phyloP scores from a whole-genome alignment of 2,888 invertebrate species.

The Sphecodes monilicornis region DNA sequence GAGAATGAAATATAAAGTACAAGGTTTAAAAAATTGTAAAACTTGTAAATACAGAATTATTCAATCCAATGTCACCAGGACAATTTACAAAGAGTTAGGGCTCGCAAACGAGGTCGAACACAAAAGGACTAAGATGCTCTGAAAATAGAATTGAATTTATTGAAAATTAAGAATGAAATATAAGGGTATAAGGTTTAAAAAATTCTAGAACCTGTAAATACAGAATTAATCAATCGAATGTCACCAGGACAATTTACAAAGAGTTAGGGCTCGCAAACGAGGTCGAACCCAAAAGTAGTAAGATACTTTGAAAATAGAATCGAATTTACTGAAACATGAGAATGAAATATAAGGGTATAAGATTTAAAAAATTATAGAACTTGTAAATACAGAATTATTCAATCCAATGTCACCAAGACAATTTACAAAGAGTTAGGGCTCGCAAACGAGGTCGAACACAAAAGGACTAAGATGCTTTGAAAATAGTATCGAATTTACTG shows the following conservation, averaged over 20 bases:
- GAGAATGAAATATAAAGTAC: neutral
- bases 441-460: too few species aligned
- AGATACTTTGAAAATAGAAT: too few species aligned
- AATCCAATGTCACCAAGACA: neutral
- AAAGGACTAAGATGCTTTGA: too few species aligned
- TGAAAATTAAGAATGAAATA: neutral
- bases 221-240: neutral
- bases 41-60: neutral
- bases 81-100: too few species aligned
- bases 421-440: too few species aligned
- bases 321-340: neutral
- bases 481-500: neutral
- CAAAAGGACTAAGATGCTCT: too few species aligned
- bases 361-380: too few species aligned
- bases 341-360: too few species aligned
- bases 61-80: neutral
- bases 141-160: neutral
- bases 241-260: too few species aligned
- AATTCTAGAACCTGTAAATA: neutral
- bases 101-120: too few species aligned
- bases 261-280: too few species aligned
- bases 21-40: neutral
- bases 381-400: neutral
- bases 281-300: too few species aligned
- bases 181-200: neutral